Evolutionary conservation across 2,888 invertebrate species (phyloP).

Genomic region (Noctua comes): DNA sequence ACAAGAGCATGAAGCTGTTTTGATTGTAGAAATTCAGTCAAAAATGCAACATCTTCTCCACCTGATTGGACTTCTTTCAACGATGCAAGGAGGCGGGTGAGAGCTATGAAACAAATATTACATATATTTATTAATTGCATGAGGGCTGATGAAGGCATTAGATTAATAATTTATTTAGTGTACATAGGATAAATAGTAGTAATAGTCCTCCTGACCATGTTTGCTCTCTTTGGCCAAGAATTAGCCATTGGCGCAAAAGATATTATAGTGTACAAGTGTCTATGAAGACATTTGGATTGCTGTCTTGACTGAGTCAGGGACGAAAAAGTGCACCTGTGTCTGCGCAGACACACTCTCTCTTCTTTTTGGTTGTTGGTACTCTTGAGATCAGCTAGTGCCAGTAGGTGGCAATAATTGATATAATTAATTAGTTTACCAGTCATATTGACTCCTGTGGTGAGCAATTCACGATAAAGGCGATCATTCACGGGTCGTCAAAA

Average conservation of each 20-base stretch:
- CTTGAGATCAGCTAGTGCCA: neutral
- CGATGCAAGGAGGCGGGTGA: constrained; percentile 95
- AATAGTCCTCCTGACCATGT: neutral
- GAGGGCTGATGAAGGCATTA: neutral
- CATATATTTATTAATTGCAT: neutral
- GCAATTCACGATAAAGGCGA: neutral
- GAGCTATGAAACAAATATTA: constrained; percentile 89
- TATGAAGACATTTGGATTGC: neutral
- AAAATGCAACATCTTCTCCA: constrained; percentile 96
- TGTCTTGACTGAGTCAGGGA: neutral
- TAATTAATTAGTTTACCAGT: neutral
- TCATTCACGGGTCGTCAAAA: neutral
- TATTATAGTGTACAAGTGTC: neutral
- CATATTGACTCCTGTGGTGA: neutral
- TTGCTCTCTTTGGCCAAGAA: neutral
- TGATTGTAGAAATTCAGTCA: constrained; percentile 95
- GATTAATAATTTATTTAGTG: neutral
- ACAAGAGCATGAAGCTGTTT: constrained; percentile 97
- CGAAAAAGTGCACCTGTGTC: neutral
- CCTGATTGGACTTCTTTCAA: constrained; percentile 95
- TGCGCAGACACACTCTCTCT: neutral
- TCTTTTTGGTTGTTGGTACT: neutral
- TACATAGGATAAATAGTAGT: neutral
- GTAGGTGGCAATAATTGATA: neutral
- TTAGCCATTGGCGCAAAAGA: neutral